Conservation (phyloP, 2,888 invertebrate species). For the Chymomyza amoena region DNA sequence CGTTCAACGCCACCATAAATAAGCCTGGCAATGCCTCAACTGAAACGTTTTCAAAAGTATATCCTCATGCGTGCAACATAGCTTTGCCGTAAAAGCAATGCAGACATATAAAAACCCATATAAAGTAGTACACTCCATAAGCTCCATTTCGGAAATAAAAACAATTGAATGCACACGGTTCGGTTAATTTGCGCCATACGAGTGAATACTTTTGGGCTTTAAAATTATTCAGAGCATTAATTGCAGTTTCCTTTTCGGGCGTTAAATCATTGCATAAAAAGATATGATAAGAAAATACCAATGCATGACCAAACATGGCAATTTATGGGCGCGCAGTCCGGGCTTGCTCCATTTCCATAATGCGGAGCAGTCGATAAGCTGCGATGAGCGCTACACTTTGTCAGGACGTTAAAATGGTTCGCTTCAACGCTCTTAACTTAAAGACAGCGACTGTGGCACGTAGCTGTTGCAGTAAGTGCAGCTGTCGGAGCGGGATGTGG, state of each 20-base stretch:
- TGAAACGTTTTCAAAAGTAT: too few relatives aligned
- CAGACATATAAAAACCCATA: not conserved
- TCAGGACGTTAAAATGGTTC: not conserved
- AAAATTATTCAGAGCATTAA: not conserved
- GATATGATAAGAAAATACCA: not conserved
- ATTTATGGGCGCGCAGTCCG: not conserved
- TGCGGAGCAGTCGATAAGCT: not conserved
- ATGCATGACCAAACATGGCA: not conserved
- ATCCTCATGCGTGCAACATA: too few relatives aligned
- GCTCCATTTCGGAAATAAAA: not conserved
- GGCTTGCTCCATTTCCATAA: not conserved
- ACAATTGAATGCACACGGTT: not conserved
- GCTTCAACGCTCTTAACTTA: not conserved
- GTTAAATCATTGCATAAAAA: not conserved
- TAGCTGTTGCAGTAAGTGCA: slow-evolving; percentile 11
- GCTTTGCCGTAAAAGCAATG: not conserved
- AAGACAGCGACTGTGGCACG: not conserved
- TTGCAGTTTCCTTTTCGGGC: not conserved
- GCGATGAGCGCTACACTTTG: not conserved
- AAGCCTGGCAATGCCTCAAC: too few relatives aligned
- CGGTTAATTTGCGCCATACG: not conserved
- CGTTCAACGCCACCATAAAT: too few relatives aligned
- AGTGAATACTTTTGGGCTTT: not conserved
- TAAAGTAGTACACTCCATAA: not conserved
- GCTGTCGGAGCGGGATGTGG: not conserved